phyloP scores from a whole-genome alignment of 2,888 invertebrate species.

The Diarsia rubi region DNA sequence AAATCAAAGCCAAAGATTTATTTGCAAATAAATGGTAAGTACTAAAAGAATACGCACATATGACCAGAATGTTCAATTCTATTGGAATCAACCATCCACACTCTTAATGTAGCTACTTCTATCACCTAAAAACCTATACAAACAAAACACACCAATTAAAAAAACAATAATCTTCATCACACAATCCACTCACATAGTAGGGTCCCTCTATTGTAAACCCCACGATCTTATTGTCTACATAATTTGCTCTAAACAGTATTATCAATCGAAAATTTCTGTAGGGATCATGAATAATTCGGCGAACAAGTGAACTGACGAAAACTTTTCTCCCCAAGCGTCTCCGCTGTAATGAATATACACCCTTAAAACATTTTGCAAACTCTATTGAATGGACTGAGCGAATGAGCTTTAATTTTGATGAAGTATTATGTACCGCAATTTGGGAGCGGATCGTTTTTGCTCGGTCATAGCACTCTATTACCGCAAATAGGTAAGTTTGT shows the following conservation, averaged over 20 bases:
- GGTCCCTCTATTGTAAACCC: constrained; percentile 28
- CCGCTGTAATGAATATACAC: constrained; percentile 71
- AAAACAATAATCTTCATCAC: constrained; percentile 9
- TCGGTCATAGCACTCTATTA: constrained; percentile 47
- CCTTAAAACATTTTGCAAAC: constrained; percentile 75
- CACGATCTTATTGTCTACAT: constrained; percentile 63
- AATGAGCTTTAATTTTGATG: constrained; percentile 79
- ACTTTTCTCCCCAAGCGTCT: constrained; percentile 70
- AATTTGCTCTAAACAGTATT: constrained; percentile 82
- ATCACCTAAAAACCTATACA: neutral
- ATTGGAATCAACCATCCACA: neutral
- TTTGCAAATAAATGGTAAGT: no score
- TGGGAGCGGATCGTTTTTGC: constrained; percentile 59
- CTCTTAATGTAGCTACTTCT: neutral
- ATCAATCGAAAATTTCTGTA: constrained; percentile 81
- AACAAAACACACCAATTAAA: neutral
- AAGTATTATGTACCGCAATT: constrained; percentile 69
- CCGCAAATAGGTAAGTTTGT: constrained; percentile 52
- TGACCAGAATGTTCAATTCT: neutral
- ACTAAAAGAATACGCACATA: neutral
- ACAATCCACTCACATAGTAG: constrained; percentile 25
- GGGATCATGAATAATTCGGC: constrained; percentile 84
- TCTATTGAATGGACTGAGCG: constrained; percentile 71
- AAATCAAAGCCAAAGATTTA: no score
- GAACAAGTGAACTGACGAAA: constrained; percentile 74